A percentile compares a stretch with the other conserved stretches of the same genome.
phyloP scores from a whole-genome alignment of 2,888 invertebrate species.

The Drosophila colorata region DNA sequence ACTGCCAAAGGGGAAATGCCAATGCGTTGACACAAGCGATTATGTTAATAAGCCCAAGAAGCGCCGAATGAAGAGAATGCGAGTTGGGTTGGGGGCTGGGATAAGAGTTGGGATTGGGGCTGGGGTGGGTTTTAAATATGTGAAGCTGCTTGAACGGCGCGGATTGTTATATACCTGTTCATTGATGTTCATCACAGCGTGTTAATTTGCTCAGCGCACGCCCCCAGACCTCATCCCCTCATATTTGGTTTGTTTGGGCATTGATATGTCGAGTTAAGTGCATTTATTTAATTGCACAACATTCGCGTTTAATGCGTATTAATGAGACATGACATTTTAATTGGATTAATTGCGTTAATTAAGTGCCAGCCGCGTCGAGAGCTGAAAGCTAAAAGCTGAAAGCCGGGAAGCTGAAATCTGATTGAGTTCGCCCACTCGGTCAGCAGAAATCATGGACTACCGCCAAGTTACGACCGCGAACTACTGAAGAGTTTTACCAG shows the following conservation, averaged over 20 bases:
- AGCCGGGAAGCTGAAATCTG: slow-evolving; percentile 43
- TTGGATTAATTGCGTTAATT: slow-evolving; percentile 78
- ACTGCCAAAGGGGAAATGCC: slow-evolving; percentile 46
- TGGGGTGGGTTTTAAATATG: slow-evolving; percentile 8
- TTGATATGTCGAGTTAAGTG: slow-evolving; percentile 67
- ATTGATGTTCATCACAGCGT: slow-evolving; percentile 62
- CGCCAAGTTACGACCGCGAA: slow-evolving; percentile 26
- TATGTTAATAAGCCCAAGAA: slow-evolving; percentile 69
- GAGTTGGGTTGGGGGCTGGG: background rate
- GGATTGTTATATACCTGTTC: slow-evolving; percentile 69
- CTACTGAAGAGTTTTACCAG: background rate
- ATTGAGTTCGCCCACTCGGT: slow-evolving; percentile 45
- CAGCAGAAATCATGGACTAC: slow-evolving; percentile 36
- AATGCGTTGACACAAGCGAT: slow-evolving; percentile 69
- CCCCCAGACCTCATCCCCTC: background rate
- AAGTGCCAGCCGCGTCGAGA: slow-evolving; percentile 52
- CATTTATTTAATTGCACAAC: slow-evolving; percentile 77
- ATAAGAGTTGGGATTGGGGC: background rate
- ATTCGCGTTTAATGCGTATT: slow-evolving; percentile 73
- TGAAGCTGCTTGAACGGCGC: slow-evolving; percentile 16
- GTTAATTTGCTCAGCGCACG: slow-evolving; percentile 53
- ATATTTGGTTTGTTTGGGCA: slow-evolving; percentile 28
- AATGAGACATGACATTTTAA: slow-evolving; percentile 80
- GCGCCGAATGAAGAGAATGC: background rate
- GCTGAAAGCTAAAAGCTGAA: slow-evolving; percentile 28